A percentile compares a stretch with the other conserved stretches of the same genome.
Conservation (phyloP, 2,797 vertebrate genomes). For the Spinus olivaceus region DNA sequence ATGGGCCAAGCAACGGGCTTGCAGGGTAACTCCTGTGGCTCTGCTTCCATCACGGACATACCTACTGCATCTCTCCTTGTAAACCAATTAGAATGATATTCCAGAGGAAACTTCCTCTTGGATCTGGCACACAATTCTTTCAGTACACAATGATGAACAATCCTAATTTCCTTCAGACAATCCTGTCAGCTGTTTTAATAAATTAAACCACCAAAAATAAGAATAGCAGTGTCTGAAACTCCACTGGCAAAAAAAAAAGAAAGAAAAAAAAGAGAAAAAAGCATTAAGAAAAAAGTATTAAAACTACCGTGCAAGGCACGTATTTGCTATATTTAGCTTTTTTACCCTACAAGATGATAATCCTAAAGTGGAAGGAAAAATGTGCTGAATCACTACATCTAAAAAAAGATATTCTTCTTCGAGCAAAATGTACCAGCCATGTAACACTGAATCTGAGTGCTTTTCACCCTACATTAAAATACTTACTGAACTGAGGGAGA, state of each 20-base stretch:
- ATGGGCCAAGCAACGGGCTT: rapidly evolving
- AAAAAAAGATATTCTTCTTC: not conserved
- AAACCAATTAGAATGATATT: not conserved
- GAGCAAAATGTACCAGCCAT: not conserved
- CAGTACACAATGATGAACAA: not conserved
- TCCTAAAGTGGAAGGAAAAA: constrained; percentile 22
- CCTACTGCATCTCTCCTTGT: not conserved
- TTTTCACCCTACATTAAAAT: not conserved
- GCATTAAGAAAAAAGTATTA: not conserved
- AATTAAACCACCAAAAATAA: not conserved
- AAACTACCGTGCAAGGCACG: not conserved
- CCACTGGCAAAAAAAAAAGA: not conserved
- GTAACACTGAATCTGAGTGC: not conserved
- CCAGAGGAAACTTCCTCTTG: not conserved
- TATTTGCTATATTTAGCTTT: constrained; percentile 35
- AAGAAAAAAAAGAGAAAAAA: not conserved
- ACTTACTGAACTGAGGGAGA: not conserved
- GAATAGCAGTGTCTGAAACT: not conserved
- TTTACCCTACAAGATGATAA: not conserved
- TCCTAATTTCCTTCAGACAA: not conserved
- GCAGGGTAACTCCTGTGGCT: not conserved
- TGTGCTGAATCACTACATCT: constrained; percentile 28
- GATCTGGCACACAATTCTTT: not conserved
- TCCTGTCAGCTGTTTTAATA: not conserved
- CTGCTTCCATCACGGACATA: rapidly evolving